Conservation (phyloP, 2,888 invertebrate species). For the Himalopsyche tibetana region DNA sequence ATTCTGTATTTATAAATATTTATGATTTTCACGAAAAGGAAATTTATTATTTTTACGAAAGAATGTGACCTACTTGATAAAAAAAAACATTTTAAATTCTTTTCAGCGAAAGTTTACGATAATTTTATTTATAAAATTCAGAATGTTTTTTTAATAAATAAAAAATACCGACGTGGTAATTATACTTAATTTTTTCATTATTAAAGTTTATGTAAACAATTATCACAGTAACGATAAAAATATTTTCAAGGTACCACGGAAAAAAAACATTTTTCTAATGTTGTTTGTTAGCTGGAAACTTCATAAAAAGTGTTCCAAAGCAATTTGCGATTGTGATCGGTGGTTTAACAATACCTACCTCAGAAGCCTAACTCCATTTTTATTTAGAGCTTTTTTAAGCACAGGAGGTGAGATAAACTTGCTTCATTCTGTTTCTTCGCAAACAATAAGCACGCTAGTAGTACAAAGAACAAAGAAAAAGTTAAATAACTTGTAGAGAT, state of each 20-base stretch:
- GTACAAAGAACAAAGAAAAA: slow-evolving; percentile 2
- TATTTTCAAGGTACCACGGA: not conserved
- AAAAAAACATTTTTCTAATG: not conserved
- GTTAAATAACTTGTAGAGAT: slow-evolving; percentile 23
- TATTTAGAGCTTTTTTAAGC: slow-evolving; percentile 15
- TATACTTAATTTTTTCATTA: not conserved
- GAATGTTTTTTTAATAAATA: not conserved
- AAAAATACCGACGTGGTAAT: not conserved
- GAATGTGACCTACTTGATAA: not conserved
- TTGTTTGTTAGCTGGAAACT: not conserved
- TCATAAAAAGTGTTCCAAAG: not conserved
- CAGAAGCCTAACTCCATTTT: slow-evolving; percentile 15
- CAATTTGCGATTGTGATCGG: slow-evolving; percentile 29
- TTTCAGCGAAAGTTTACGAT: not conserved
- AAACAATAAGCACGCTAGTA: slow-evolving; percentile 30
- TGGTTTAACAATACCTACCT: slow-evolving; percentile 16
- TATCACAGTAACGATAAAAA: not conserved
- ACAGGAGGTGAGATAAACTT: slow-evolving; percentile 23
- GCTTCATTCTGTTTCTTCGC: not conserved
- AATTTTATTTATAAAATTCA: not conserved
- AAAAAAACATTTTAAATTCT: not conserved
- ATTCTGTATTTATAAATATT: no score
- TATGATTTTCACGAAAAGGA: no score
- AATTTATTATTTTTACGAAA: not conserved
- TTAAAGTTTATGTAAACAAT: not conserved